Percentiles rank a stretch among this genome's conserved stretches.
Conservation (phyloP, 1,140 invertebrate species). For the Sinella curviseta region DNA sequence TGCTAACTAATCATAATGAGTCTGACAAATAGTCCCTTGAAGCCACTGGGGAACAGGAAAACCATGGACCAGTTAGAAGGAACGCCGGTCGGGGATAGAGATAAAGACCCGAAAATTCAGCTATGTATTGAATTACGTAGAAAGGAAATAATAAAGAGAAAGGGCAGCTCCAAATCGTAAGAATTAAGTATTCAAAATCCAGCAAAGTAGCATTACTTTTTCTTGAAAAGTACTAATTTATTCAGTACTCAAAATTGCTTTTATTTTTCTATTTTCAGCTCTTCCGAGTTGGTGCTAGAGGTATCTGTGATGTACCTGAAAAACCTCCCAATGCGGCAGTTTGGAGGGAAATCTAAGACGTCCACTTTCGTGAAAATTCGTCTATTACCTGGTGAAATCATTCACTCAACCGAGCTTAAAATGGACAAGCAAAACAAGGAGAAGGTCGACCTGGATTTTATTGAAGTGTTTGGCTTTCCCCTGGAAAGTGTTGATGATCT, state of each 20-base stretch:
- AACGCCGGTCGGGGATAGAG: constrained; percentile 27
- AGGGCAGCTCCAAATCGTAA: neutral
- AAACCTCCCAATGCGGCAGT: neutral
- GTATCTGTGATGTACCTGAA: constrained; percentile 4
- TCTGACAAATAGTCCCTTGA: neutral
- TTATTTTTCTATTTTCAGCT: neutral
- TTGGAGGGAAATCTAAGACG: neutral
- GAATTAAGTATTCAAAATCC: neutral
- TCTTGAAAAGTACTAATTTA: neutral
- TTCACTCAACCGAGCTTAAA: constrained; percentile 17
- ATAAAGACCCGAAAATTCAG: constrained; percentile 16
- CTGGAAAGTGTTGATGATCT: neutral
- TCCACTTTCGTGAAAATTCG: neutral
- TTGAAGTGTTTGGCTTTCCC: neutral
- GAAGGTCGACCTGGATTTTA: constrained; percentile 1
- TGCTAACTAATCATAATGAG: neutral
- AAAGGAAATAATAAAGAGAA: neutral
- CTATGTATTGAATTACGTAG: constrained; percentile 30
- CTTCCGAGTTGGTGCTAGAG: constrained; percentile 5
- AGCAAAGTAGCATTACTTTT: neutral
- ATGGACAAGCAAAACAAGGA: constrained; percentile 15
- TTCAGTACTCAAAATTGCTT: neutral
- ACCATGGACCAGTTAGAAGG: neutral
- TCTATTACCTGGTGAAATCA: neutral
- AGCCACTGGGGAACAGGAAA: neutral